phyloP scores from a whole-genome alignment of 2,113 vertebrate genomes.

The Coturnix japonica region DNA sequence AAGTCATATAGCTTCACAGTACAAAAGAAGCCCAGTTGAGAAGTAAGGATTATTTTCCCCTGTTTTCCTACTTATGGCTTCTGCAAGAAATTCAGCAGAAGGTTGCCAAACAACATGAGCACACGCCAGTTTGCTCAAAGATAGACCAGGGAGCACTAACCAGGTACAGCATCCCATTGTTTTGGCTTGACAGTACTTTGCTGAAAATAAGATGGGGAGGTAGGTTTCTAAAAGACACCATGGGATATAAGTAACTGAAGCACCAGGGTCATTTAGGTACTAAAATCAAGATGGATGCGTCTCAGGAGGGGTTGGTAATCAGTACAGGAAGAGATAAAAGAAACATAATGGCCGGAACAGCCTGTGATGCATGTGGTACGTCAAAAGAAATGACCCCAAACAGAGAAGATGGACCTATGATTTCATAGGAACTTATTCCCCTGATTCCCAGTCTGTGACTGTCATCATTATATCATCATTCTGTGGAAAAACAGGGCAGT shows the following conservation, averaged over 20 bases:
- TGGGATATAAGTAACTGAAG: neutral
- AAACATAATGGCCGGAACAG: neutral
- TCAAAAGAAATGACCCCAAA: neutral
- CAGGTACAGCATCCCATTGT: fast-evolving
- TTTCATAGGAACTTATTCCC: neutral
- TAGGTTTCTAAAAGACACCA: neutral
- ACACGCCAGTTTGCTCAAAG: neutral
- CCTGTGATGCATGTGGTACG: neutral
- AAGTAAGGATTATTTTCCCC: neutral
- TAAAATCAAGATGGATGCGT: neutral
- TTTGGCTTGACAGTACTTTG: neutral
- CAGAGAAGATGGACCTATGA: neutral
- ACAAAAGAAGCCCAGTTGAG: neutral
- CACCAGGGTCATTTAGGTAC: neutral
- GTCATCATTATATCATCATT: neutral
- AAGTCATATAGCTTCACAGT: fast-evolving
- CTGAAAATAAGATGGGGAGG: neutral
- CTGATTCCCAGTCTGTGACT: neutral
- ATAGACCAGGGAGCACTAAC: neutral
- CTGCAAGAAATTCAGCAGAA: neutral
- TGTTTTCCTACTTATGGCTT: neutral
- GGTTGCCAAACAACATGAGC: neutral
- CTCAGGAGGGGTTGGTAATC: neutral
- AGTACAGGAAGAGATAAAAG: neutral
- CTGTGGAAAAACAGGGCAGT: neutral